Evolutionary conservation across 64 coral and sea anemone genomes (phyloP).

Genomic region (Hydrozoanthus tunicans): DNA sequence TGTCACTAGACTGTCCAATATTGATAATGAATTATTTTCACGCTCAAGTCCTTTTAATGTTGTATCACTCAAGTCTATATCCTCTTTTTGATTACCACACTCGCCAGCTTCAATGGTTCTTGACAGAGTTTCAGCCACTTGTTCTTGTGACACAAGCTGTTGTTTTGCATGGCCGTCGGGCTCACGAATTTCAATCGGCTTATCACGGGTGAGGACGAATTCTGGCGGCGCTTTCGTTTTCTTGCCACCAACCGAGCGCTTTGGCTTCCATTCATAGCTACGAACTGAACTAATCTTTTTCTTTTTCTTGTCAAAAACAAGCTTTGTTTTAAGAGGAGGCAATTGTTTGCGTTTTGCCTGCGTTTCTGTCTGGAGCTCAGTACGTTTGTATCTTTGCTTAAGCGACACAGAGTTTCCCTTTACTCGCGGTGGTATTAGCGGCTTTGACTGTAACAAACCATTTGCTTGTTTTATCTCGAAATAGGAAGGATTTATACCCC

Average conservation of each 20-base stretch:
- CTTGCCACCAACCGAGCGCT: neutral
- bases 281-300: neutral
- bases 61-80: neutral
- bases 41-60: neutral
- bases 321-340: slow-evolving; percentile 33
- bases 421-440: slow-evolving; percentile 56
- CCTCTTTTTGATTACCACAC: neutral
- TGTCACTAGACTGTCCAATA: neutral
- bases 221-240: neutral
- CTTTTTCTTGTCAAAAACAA: slow-evolving; percentile 24
- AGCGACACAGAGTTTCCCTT: slow-evolving; percentile 66
- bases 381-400: slow-evolving; percentile 30
- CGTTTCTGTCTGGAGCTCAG: slow-evolving; percentile 17
- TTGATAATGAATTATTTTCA: neutral
- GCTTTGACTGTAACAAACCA: neutral
- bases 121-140: neutral
- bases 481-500: slow-evolving; percentile 63
- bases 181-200: neutral
- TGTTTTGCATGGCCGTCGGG: neutral
- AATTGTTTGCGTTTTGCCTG: neutral
- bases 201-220: neutral
- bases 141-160: neutral
- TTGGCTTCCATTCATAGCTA: slow-evolving; percentile 24
- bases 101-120: neutral
- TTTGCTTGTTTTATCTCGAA: neutral